phyloP scores from a whole-genome alignment of 2,797 vertebrate species.

The Sternotherus odoratus region DNA sequence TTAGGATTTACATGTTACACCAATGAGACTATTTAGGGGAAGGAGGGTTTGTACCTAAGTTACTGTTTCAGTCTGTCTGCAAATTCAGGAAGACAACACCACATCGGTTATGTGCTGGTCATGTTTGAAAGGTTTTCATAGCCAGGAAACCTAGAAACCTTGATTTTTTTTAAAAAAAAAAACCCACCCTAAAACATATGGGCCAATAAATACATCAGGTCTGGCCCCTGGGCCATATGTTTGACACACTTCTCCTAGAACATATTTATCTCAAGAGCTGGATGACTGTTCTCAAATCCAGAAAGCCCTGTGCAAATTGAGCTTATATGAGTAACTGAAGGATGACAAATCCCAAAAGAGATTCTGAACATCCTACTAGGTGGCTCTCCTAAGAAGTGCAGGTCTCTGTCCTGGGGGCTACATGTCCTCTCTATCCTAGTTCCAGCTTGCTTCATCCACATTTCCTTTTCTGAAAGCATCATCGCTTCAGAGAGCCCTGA shows the following conservation, averaged over 20 bases:
- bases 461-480: conserved; percentile 24
- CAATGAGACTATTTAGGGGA: conserved; percentile 11
- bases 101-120: not conserved
- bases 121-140: not conserved
- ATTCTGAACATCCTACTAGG: conserved; percentile 53
- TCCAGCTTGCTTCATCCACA: not conserved
- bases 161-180: conserved; percentile 48
- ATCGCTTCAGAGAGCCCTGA: conserved; percentile 34
- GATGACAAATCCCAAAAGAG: conserved; percentile 35
- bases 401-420: not conserved
- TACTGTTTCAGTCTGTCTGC: not conserved
- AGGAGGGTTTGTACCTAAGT: not conserved
- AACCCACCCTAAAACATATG: too few relatives aligned
- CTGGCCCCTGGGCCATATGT: conserved; percentile 56
- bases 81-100: not conserved
- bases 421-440: not conserved
- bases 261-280: conserved; percentile 28
- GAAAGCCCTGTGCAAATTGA: conserved; percentile 60
- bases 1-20: not conserved
- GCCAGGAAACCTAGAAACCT: conserved; percentile 2
- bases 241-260: conserved; percentile 51
- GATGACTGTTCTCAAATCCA: conserved; percentile 60
- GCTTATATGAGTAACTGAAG: conserved; percentile 61
- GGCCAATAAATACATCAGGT: conserved; percentile 55
- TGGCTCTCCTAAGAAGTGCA: not conserved